Evolutionary conservation across 2,888 invertebrate species (phyloP).

Genomic region (Drosophila merina): DNA sequence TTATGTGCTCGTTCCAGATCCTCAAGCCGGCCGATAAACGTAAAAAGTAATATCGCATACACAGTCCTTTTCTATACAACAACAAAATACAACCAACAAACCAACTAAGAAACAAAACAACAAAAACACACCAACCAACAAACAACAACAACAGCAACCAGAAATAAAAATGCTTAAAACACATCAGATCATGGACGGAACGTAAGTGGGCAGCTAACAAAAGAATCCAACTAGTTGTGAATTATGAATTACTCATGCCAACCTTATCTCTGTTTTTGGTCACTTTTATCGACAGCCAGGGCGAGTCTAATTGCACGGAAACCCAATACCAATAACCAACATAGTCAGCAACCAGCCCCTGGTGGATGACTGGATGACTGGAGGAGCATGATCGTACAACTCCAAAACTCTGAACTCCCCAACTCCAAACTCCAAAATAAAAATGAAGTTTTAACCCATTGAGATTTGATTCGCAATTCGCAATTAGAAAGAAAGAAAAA

Average conservation of each 20-base stretch:
- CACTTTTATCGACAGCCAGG: constrained; percentile 60
- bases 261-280: constrained; percentile 60
- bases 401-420: not conserved
- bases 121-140: constrained; percentile 39
- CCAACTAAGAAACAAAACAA: constrained; percentile 5
- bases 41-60: constrained; percentile 86
- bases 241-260: constrained; percentile 19
- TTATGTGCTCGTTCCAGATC: constrained; percentile 99
- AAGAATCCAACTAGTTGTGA: constrained; percentile 21
- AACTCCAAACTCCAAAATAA: not conserved
- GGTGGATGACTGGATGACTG: constrained; percentile 17
- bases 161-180: constrained; percentile 43
- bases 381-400: constrained; percentile 28
- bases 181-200: constrained; percentile 54
- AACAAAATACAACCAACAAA: constrained; percentile 35
- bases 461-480: constrained; percentile 66
- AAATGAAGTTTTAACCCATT: constrained; percentile 55
- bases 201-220: constrained; percentile 57
- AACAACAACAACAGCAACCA: constrained; percentile 37
- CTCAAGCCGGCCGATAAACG: constrained; percentile 99
- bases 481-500: constrained; percentile 41
- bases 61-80: constrained; percentile 51
- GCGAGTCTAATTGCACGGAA: constrained; percentile 59
- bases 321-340: constrained; percentile 22
- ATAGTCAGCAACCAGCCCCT: constrained; percentile 11